Percentiles rank a stretch among this genome's conserved stretches.
Evolutionary conservation across 1,140 invertebrate genomes (phyloP).

Genomic region (Araneus ventricosus): DNA sequence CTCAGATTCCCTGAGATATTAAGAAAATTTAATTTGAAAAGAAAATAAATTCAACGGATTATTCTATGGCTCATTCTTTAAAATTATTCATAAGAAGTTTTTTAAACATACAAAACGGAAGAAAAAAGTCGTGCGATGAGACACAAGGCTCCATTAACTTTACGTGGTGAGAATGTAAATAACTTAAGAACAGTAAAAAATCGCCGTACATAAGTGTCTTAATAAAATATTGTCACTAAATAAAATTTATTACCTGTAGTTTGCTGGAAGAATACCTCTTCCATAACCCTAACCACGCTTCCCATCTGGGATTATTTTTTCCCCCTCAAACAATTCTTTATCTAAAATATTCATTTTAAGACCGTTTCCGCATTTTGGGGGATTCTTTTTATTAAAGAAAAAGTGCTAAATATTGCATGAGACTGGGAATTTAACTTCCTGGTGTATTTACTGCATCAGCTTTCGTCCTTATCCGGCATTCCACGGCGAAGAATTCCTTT

Average conservation of each 20-base stretch:
- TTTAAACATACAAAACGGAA: not conserved
- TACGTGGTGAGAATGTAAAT: not conserved
- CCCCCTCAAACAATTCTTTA: constrained; percentile 10
- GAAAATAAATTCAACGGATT: too few relatives aligned
- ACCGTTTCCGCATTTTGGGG: not conserved
- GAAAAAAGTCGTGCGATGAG: not conserved
- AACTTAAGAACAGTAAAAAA: not conserved
- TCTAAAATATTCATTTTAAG: constrained; percentile 60
- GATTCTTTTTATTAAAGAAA: constrained; percentile 32
- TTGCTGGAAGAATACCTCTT: not conserved
- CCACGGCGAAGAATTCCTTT: constrained; percentile 28
- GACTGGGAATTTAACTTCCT: constrained; percentile 56
- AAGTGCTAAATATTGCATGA: constrained; percentile 69
- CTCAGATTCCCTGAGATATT: too few relatives aligned
- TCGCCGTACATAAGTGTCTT: not conserved
- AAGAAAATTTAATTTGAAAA: too few relatives aligned
- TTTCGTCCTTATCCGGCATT: constrained; percentile 28
- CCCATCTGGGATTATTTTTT: not conserved
- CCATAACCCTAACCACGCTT: not conserved
- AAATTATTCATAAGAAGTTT: not conserved
- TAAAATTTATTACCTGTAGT: constrained; percentile 18
- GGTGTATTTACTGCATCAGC: constrained; percentile 33
- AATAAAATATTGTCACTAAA: constrained; percentile 30
- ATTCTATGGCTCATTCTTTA: too few relatives aligned
- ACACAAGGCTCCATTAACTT: not conserved